These are phyloP conservation scores for Acrocephalus scirpaceus DNA, from an alignment of 2,797 vertebrate genomes.

Conservation along the genomic window DNA sequence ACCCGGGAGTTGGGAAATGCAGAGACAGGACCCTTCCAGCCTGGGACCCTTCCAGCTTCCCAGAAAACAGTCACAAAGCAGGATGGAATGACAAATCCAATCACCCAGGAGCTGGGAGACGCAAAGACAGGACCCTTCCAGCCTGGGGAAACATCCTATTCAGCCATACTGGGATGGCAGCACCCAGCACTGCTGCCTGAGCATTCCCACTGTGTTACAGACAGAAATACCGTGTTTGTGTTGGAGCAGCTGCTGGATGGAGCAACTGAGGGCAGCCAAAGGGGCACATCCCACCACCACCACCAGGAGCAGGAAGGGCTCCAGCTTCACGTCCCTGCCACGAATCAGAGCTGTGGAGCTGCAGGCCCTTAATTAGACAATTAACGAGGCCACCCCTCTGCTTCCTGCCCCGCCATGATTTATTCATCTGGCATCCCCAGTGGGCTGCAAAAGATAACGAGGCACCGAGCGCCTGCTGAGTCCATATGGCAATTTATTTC, in stretches of 20 bases:
- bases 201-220: rapidly evolving
- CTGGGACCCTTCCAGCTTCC: not conserved
- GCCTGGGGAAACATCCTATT: not conserved
- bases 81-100: not conserved
- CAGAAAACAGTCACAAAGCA: rapidly evolving
- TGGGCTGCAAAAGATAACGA: constrained; percentile 36
- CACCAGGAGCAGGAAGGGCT: not conserved
- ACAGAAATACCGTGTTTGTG: not conserved
- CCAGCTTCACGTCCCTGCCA: not conserved
- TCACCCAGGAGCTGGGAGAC: not conserved
- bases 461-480: constrained; percentile 2
- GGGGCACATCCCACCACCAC: not conserved
- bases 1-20: no score
- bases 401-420: constrained; percentile 69
- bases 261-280: not conserved
- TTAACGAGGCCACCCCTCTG: constrained; percentile 64
- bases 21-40: no score
- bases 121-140: not conserved
- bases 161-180: not conserved
- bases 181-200: rapidly evolving
- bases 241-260: not conserved
- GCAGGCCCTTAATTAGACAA: constrained; percentile 63
- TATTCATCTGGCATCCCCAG: constrained; percentile 67
- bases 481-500: constrained; percentile 56
- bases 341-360: constrained; percentile 40